Base-by-base conservation (phyloP, 1,140 invertebrate genomes). In the Manduca sexta region DNA sequence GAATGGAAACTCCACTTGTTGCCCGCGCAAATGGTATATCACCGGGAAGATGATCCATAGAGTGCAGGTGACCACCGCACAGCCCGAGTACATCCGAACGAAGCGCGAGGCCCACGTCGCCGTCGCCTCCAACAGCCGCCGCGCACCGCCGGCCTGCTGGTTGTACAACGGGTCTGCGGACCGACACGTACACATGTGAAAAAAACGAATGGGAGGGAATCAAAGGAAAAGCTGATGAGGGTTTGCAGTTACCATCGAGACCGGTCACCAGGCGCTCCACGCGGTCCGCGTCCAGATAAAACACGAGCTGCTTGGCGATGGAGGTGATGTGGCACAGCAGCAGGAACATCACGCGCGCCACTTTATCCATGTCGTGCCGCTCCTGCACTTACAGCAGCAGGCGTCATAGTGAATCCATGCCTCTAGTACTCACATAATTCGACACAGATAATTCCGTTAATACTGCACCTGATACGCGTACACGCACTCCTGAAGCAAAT, bases 291-390 rank as follows among this genome's bases (percentile, higher is more conserved):
- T 69, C 64, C 2, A 16, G 8, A 21, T 69, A 61, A 50, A 84
- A 77, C 21, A 78, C 72, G 8, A 74, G 13, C 45, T 84, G 80
- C 55, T 84, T 84, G 3, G 54, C 66, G 43, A 77, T 59, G 10
- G 80, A 78, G 1, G 80, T 81, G 37, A 81, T 54, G 57, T 84
- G 80, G 49, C 80, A 84, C 16, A 84, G 62, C 42, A 84, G 54
- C 35, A 84, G 60, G 53, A 81, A 84, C 76, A 84, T 73, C 15
- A 84, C 80, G 4, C 71, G 66, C 0, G 77, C 70, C 14, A 84
- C 46, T 38, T 74, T 74, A 4, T 56, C 56, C 71, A 84, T 73
- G 40, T 80, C 71, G 10, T 43, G 18, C 0, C 60, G 68, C 46
- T 66, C 73, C 64, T 75, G 54, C 8, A 45, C 35, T n/a, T 1